A percentile compares a stretch with the other conserved stretches of the same genome.
Evolutionary conservation across 2,888 invertebrate genomes (phyloP).

Genomic region (Morpho achilles): DNA sequence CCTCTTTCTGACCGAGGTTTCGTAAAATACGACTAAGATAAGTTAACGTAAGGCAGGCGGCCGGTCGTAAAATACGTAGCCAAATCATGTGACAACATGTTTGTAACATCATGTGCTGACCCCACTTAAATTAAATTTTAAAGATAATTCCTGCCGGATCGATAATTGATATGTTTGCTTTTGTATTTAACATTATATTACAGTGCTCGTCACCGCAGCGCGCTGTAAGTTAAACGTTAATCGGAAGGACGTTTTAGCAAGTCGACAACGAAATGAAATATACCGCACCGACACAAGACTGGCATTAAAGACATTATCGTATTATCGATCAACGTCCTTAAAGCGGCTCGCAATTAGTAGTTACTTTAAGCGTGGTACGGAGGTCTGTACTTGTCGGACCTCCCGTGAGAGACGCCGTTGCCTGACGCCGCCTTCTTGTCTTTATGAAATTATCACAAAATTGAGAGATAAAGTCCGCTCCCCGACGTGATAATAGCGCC

Average conservation of each 20-base stretch:
- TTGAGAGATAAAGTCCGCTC: constrained; percentile 66
- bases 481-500: constrained; percentile 63
- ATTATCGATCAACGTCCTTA: constrained; percentile 68
- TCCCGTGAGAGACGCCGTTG: constrained; percentile 50
- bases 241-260: constrained; percentile 39
- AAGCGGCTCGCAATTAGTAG: constrained; percentile 67
- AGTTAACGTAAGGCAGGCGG: no score
- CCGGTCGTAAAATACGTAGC: no score
- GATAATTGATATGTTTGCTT: constrained; percentile 11
- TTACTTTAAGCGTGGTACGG: constrained; percentile 37
- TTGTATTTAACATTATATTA: constrained; percentile 19
- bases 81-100: no score
- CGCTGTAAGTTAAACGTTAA: constrained; percentile 22
- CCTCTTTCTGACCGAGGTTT: no score
- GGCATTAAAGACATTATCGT: constrained; percentile 69
- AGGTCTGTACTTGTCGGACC: constrained; percentile 43
- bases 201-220: constrained; percentile 4
- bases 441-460: constrained; percentile 71
- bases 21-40: no score
- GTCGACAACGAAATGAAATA: constrained; percentile 49
- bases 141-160: not conserved
- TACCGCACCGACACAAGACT: constrained; percentile 47
- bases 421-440: constrained; percentile 45
- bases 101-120: no score
- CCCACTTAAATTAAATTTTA: no score